A percentile compares a stretch with the other conserved stretches of the same genome.
phyloP scores from a whole-genome alignment of 2,888 invertebrate genomes.

The Salpingus planirostris region DNA sequence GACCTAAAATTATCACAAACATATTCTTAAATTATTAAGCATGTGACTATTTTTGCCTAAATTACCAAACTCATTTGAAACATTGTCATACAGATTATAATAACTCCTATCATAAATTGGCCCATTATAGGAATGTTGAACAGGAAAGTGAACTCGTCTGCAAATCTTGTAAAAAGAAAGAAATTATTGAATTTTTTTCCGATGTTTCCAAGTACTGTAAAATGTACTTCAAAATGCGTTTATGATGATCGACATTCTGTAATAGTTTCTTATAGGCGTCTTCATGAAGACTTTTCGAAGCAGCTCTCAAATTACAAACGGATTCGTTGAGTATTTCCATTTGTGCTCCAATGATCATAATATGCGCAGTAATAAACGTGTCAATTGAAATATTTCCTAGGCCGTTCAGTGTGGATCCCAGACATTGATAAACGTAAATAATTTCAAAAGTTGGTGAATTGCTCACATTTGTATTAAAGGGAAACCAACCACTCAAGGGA shows the following conservation, averaged over 20 bases:
- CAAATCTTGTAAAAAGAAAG: too few relatives aligned
- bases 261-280: too few relatives aligned
- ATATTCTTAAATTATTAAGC: not conserved
- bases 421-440: slow-evolving; percentile 44
- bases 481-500: slow-evolving; percentile 40
- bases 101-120: slow-evolving; percentile 32
- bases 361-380: slow-evolving; percentile 16
- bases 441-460: slow-evolving; percentile 41
- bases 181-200: too few relatives aligned
- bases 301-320: too few relatives aligned
- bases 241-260: too few relatives aligned
- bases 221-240: too few relatives aligned
- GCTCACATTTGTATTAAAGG: slow-evolving; percentile 40
- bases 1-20: not conserved
- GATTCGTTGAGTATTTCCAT: slow-evolving; percentile 42
- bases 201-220: too few relatives aligned
- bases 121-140: slow-evolving; percentile 20
- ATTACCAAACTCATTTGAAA: slow-evolving; percentile 35
- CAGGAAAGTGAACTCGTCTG: slow-evolving; percentile 12
- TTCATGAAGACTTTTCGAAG: too few relatives aligned
- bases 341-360: slow-evolving; percentile 33
- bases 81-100: slow-evolving; percentile 37
- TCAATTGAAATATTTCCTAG: slow-evolving; percentile 45
- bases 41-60: not conserved
- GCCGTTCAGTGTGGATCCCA: slow-evolving; percentile 42